These are phyloP conservation scores for Acheta domesticus DNA, from an alignment of 2,888 invertebrate species.

Conservation along the genomic window DNA sequence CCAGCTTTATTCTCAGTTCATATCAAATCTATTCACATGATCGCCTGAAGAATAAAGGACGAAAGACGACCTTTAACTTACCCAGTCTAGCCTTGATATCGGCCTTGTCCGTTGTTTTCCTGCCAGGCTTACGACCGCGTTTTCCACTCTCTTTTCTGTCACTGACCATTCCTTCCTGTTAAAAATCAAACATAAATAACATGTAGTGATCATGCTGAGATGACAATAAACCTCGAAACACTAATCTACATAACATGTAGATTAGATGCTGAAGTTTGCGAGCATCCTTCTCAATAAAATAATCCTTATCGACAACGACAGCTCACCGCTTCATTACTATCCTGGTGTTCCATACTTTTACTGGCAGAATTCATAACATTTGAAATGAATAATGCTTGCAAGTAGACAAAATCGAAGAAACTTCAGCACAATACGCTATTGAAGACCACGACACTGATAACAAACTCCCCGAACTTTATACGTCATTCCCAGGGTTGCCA, in stretches of 20 bases:
- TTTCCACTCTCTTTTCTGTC: constrained; percentile 73
- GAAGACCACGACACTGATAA: too few species aligned
- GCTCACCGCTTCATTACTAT: neutral
- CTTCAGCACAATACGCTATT: too few species aligned
- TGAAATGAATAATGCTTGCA: too few species aligned
- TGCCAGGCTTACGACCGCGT: constrained; percentile 83
- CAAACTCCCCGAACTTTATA: too few species aligned
- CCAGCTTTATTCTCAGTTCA: too few species aligned
- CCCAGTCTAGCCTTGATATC: constrained; percentile 93
- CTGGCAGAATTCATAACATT: neutral
- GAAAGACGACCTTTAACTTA: constrained; percentile 46
- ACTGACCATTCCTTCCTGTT: constrained; percentile 38
- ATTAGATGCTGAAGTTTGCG: neutral
- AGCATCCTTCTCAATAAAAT: neutral
- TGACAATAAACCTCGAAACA: neutral
- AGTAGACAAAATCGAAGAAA: too few species aligned
- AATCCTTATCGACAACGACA: neutral
- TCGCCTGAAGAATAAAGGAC: too few species aligned
- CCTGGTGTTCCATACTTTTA: neutral
- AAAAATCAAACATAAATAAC: constrained; percentile 29
- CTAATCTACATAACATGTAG: too few species aligned
- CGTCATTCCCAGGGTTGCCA: too few species aligned
- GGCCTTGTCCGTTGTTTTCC: constrained; percentile 82
- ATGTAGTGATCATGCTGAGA: neutral
- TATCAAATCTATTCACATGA: too few species aligned